These are phyloP conservation scores for Cylindroiulus punctatus DNA, from an alignment of 2,888 invertebrate genomes.

Conservation along the genomic window DNA sequence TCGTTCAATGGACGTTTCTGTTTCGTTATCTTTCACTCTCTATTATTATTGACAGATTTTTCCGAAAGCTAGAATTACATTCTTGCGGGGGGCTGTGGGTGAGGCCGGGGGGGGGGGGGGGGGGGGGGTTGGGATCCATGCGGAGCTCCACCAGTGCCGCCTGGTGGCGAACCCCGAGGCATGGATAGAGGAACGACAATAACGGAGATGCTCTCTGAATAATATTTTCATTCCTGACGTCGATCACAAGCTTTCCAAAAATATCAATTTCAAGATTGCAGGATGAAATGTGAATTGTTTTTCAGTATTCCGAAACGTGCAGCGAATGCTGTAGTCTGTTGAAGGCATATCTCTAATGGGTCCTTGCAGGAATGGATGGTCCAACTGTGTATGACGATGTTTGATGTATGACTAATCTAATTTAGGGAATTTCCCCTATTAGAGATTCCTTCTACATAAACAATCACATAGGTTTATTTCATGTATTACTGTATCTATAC, in stretches of 20 bases:
- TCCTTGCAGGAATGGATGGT: no score
- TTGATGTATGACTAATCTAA: no score
- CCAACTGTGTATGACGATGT: no score
- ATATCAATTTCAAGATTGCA: neutral
- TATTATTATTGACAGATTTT: slow-evolving; percentile 42
- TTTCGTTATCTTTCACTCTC: slow-evolving; percentile 42
- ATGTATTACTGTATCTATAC: no score
- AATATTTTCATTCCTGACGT: neutral
- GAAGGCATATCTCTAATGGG: no score
- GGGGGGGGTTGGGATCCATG: neutral
- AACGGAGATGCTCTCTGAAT: neutral
- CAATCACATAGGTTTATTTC: no score
- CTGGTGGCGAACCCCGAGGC: neutral
- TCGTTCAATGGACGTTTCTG: slow-evolving; percentile 34
- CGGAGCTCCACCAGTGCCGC: neutral
- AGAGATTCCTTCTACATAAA: no score
- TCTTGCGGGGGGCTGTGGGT: neutral
- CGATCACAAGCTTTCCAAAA: neutral
- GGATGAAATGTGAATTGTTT: no score
- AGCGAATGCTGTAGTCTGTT: no score
- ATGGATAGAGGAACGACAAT: neutral
- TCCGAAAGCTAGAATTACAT: slow-evolving; percentile 20
- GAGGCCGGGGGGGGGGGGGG: neutral
- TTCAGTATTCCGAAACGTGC: no score
- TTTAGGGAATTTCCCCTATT: no score